Evolutionary conservation across 2,113 vertebrate species (phyloP).

Genomic region (Nansenia antarctica): DNA sequence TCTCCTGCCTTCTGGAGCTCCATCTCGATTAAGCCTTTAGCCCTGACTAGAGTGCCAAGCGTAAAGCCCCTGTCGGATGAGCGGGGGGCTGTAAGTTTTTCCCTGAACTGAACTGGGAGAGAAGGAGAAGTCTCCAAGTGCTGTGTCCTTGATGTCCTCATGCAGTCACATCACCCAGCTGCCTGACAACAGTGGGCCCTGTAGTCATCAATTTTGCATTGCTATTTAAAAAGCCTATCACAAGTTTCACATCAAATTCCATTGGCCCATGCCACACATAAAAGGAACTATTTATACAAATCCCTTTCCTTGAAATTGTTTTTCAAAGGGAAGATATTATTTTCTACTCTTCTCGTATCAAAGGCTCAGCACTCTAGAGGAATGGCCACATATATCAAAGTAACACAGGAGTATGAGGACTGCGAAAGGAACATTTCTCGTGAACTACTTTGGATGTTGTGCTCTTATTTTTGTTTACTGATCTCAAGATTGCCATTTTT

Average conservation of each 20-base stretch:
- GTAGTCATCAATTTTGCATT: slow-evolving; percentile 79
- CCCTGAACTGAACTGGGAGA: slow-evolving; percentile 11
- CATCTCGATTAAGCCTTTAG: slow-evolving; percentile 67
- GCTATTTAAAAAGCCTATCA: slow-evolving; percentile 77
- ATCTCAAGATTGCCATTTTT: slow-evolving; percentile 67
- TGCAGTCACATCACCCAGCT: slow-evolving; percentile 74
- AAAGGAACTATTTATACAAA: slow-evolving; percentile 79
- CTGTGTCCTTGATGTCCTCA: slow-evolving; percentile 72
- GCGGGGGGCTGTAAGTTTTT: slow-evolving; percentile 16
- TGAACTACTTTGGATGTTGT: slow-evolving; percentile 73
- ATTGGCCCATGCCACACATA: slow-evolving; percentile 72
- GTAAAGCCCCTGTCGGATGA: slow-evolving; percentile 42
- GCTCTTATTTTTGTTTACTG: slow-evolving; percentile 74
- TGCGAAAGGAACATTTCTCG: slow-evolving; percentile 51
- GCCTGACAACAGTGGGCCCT: slow-evolving; percentile 69
- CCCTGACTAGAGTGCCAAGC: slow-evolving; percentile 49
- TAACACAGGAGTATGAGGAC: slow-evolving; percentile 68
- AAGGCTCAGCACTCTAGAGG: slow-evolving; percentile 71
- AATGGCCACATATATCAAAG: slow-evolving; percentile 73
- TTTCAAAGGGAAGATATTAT: slow-evolving; percentile 80
- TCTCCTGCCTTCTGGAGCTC: slow-evolving; percentile 40
- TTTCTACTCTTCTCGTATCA: slow-evolving; percentile 76
- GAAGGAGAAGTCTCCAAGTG: not conserved
- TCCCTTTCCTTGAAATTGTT: slow-evolving; percentile 76
- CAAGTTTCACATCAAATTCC: slow-evolving; percentile 73